Conservation (phyloP, 2,888 invertebrate genomes). For the Andrena hattorfiana region DNA sequence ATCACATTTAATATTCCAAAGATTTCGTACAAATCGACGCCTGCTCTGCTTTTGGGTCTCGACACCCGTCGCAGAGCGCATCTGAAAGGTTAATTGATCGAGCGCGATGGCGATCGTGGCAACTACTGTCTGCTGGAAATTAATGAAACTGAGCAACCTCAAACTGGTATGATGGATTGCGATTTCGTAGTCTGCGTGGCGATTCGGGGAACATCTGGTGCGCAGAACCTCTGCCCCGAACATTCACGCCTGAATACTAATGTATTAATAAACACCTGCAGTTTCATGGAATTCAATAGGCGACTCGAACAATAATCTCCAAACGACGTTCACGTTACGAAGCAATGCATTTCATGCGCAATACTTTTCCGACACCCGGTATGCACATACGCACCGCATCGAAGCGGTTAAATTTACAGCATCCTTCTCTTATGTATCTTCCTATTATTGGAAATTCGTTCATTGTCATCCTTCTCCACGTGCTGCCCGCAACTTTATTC, state of each 20-base stretch:
- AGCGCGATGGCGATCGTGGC: conserved; percentile 10
- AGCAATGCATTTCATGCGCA: neutral
- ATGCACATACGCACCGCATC: too few relatives aligned
- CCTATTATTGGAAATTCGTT: too few relatives aligned
- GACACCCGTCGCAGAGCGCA: neutral
- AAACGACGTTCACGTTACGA: neutral
- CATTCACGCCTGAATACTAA: conserved; percentile 42
- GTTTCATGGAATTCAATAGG: conserved; percentile 10
- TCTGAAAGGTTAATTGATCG: conserved; percentile 19
- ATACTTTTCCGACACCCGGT: too few relatives aligned
- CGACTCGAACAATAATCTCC: conserved; percentile 3
- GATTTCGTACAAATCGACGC: too few relatives aligned
- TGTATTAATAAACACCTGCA: conserved; percentile 48
- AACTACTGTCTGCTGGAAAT: conserved; percentile 40
- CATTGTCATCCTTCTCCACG: too few relatives aligned
- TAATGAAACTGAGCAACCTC: conserved; percentile 38
- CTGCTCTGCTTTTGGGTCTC: neutral
- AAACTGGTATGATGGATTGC: conserved; percentile 39
- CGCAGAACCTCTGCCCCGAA: conserved; percentile 39
- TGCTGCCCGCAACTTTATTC: too few relatives aligned
- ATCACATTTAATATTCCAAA: too few relatives aligned
- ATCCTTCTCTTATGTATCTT: too few relatives aligned
- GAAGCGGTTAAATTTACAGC: too few relatives aligned
- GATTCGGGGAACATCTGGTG: conserved; percentile 46
- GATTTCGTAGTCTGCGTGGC: conserved; percentile 16